Percentiles rank a stretch among this genome's conserved stretches.
Conservation (phyloP, 2,888 invertebrate genomes). For the Epistrophe eligans region DNA sequence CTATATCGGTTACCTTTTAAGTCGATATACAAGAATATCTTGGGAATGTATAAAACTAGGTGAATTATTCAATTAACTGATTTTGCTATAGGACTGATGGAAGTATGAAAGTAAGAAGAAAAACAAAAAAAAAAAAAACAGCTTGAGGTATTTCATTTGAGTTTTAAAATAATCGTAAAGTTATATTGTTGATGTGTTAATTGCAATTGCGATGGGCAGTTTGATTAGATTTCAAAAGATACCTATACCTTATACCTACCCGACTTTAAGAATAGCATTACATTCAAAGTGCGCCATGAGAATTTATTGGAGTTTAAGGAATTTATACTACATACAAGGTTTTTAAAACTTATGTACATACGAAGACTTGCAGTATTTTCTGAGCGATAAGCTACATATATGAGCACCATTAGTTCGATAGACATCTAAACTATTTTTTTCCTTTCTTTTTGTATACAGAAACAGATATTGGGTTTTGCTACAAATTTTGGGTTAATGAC, state of each 20-base stretch:
- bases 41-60: conserved; percentile 25
- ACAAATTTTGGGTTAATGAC: no score
- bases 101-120: neutral
- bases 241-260: no score
- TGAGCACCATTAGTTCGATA: no score
- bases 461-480: no score
- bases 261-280: neutral
- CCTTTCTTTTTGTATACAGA: no score
- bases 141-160: neutral
- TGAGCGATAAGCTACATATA: no score
- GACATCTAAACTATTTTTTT: no score
- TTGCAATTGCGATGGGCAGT: neutral
- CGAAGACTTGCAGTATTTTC: neutral
- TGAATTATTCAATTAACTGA: conserved; percentile 19
- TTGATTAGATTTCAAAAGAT: neutral
- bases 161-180: neutral
- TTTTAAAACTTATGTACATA: neutral
- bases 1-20: neutral
- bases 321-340: neutral
- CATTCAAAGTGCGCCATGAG: neutral
- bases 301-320: neutral
- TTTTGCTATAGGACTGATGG: neutral
- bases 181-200: neutral
- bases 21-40: neutral
- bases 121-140: neutral